A percentile compares a stretch with the other conserved stretches of the same genome.
phyloP scores from a whole-genome alignment of 37 sponge, comb jelly and placozoan genomes.

The Halisarca cf. caerulea region DNA sequence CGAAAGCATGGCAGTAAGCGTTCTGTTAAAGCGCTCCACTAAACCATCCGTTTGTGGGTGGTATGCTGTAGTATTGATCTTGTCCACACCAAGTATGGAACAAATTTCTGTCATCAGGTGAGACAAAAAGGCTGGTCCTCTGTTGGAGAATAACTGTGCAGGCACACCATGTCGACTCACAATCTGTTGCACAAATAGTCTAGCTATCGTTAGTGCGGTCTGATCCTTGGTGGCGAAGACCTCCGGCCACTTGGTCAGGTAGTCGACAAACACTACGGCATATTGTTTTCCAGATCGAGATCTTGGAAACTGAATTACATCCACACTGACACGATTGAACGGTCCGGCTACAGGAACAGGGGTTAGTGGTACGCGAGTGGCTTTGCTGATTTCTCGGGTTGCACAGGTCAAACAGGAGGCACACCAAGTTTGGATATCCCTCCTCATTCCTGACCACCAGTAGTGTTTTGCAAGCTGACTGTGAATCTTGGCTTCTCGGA shows the following conservation, averaged over 20 bases:
- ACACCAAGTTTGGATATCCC: slow-evolving; percentile 19
- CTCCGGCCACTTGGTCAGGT: slow-evolving; percentile 72
- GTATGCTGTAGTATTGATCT: slow-evolving; percentile 57
- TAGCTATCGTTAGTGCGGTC: slow-evolving; percentile 57
- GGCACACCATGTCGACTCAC: slow-evolving; percentile 55
- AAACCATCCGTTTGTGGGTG: slow-evolving; percentile 63
- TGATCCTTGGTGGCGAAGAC: slow-evolving; percentile 56
- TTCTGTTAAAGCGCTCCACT: slow-evolving; percentile 54
- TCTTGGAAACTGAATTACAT: slow-evolving; percentile 34
- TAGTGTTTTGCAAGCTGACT: slow-evolving; percentile 15
- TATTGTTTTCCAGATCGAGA: slow-evolving; percentile 28
- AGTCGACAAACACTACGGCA: slow-evolving; percentile 56
- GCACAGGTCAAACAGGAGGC: slow-evolving; percentile 39
- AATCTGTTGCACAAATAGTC: slow-evolving; percentile 50
- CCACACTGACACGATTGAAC: slow-evolving; percentile 41
- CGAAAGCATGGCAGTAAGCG: slow-evolving; percentile 32
- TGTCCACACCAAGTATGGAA: slow-evolving; percentile 45
- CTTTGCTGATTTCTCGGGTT: slow-evolving; percentile 10
- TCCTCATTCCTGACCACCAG: slow-evolving; percentile 51
- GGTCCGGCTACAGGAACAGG: slow-evolving; percentile 46
- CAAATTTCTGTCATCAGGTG: slow-evolving; percentile 34
- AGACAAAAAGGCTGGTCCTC: slow-evolving; percentile 45
- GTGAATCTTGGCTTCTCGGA: slow-evolving; percentile 21
- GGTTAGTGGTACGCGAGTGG: neutral
- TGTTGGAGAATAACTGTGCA: slow-evolving; percentile 40